Conservation (phyloP, 2,888 invertebrate genomes). For the Choristoneura rosaceana region DNA sequence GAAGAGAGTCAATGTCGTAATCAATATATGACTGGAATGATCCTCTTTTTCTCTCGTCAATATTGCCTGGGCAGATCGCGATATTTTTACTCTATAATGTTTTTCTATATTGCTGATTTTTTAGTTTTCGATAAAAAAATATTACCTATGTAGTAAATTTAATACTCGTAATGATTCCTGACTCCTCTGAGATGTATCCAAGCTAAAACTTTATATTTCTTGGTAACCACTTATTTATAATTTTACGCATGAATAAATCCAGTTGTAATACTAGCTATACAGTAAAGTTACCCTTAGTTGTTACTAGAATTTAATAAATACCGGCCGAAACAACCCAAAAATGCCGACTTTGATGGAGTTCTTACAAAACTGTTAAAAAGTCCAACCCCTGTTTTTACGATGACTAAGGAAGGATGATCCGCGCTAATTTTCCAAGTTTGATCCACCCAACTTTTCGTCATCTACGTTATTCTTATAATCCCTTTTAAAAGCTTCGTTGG, state of each 20-base stretch:
- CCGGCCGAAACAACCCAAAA: constrained; percentile 14
- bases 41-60: too few relatives aligned
- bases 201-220: not conserved
- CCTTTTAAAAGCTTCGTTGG: constrained; percentile 30
- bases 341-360: constrained; percentile 17
- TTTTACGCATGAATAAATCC: not conserved
- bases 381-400: constrained; percentile 14
- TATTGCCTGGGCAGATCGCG: too few relatives aligned
- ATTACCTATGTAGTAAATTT: too few relatives aligned
- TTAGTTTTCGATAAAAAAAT: too few relatives aligned
- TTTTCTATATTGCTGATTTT: too few relatives aligned
- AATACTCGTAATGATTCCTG: too few relatives aligned
- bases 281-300: not conserved
- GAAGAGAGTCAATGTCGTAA: too few relatives aligned
- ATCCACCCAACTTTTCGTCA: constrained; percentile 20
- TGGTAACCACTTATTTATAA: not conserved
- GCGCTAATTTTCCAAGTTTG: constrained; percentile 32
- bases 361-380: constrained; percentile 18
- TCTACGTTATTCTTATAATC: constrained; percentile 26
- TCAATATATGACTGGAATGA: too few relatives aligned
- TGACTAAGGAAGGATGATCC: constrained; percentile 21
- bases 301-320: not conserved
- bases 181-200: too few relatives aligned
- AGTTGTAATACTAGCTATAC: not conserved
- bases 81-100: too few relatives aligned